These are phyloP conservation scores for Lontra canadensis DNA, from an alignment of 2,113 vertebrate species.

Conservation along the genomic window DNA sequence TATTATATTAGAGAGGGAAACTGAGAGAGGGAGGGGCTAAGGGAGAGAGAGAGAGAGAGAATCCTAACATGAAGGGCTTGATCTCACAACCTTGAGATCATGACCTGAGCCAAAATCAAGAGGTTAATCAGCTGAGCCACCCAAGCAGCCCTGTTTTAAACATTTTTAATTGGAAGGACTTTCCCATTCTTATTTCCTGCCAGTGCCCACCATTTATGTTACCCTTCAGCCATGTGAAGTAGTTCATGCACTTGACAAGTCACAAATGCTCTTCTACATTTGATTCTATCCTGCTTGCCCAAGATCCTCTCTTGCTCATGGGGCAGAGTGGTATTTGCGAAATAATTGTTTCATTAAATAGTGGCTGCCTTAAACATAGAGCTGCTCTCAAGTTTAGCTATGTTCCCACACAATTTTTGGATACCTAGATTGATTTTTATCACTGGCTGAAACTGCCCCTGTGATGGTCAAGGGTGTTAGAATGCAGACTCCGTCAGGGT, in stretches of 20 bases:
- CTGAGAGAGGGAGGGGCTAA: neutral
- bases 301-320: neutral
- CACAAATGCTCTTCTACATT: neutral
- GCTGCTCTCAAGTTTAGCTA: neutral
- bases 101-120: neutral
- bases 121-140: neutral
- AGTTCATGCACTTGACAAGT: neutral
- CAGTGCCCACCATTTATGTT: neutral
- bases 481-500: neutral
- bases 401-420: neutral
- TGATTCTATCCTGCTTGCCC: neutral
- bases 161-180: neutral
- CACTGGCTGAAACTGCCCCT: neutral
- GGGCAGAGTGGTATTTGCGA: neutral
- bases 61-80: neutral
- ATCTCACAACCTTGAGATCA: neutral
- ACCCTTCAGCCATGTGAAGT: neutral
- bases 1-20: neutral
- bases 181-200: neutral
- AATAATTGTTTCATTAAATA: neutral
- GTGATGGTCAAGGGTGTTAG: neutral
- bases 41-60: neutral
- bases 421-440: neutral
- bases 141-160: neutral
- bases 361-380: neutral